A percentile compares a stretch with the other conserved stretches of the same genome.
phyloP scores from a whole-genome alignment of 1,140 invertebrate species.

The Macrotrachela quadricornifera region DNA sequence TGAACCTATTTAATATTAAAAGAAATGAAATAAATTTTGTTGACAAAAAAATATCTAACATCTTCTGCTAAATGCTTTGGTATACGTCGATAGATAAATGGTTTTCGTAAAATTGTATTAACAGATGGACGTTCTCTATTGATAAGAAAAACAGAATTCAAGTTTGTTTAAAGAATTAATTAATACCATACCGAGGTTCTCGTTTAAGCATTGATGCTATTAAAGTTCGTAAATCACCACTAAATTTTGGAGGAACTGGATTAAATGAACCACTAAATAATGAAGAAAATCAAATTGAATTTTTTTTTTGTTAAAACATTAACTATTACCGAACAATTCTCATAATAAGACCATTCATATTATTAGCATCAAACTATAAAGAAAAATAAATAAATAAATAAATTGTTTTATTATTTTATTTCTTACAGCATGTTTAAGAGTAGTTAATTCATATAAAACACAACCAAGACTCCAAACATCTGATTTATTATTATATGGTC shows the following conservation, averaged over 20 bases:
- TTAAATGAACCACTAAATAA: conserved; percentile 29
- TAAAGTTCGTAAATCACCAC: conserved; percentile 34
- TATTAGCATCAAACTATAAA: conserved; percentile 32
- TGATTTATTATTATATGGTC: conserved; percentile 36
- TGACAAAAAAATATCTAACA: conserved; percentile 12
- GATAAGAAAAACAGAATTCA: no score
- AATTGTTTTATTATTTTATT: neutral
- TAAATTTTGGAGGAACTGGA: conserved; percentile 8
- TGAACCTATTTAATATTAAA: neutral
- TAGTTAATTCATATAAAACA: conserved; percentile 36
- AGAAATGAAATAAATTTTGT: neutral
- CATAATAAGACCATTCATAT: conserved; percentile 35
- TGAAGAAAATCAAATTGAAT: conserved; percentile 27
- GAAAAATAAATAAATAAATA: neutral
- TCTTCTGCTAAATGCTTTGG: conserved; percentile 27
- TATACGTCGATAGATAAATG: conserved; percentile 28
- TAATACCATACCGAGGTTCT: conserved; percentile 26
- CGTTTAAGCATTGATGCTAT: conserved; percentile 42
- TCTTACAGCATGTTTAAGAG: conserved; percentile 35
- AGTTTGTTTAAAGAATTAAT: no score
- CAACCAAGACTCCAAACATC: conserved; percentile 39
- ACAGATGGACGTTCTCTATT: conserved; percentile 39
- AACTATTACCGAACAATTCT: conserved; percentile 15
- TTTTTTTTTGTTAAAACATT: neutral
- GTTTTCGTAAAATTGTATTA: conserved; percentile 35